Percentiles rank a stretch among this genome's conserved stretches.
Evolutionary conservation across 2,113 vertebrate species (phyloP).

Genomic region (Daubentonia madagascariensis): DNA sequence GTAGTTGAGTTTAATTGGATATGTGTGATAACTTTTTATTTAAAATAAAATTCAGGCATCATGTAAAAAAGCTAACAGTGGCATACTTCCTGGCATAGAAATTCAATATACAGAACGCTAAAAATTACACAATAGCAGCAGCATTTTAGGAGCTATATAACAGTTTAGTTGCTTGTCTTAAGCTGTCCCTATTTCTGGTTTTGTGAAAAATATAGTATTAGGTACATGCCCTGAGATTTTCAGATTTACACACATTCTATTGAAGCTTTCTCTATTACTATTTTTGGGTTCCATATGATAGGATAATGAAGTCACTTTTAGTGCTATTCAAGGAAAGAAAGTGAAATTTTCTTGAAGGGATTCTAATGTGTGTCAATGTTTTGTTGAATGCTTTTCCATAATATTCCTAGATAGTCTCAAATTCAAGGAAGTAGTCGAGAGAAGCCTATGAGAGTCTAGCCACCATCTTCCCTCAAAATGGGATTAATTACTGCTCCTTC

Average conservation of each 20-base stretch:
- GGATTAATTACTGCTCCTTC: neutral
- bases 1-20: neutral
- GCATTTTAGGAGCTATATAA: neutral
- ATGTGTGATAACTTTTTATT: neutral
- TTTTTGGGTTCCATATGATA: neutral
- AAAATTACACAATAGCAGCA: neutral
- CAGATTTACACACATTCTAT: neutral
- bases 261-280: neutral
- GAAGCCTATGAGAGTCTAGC: neutral
- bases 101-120: neutral
- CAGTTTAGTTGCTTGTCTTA: neutral
- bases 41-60: constrained; percentile 2
- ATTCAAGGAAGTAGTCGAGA: neutral
- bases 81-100: constrained; percentile 27
- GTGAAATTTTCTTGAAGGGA: neutral
- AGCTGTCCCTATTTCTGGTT: neutral
- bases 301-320: neutral
- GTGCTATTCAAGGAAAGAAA: constrained; percentile 19
- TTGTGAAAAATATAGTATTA: neutral
- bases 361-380: neutral
- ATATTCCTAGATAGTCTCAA: neutral
- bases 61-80: constrained; percentile 20
- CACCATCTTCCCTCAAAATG: neutral
- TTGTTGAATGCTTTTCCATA: neutral
- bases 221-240: neutral